Evolutionary conservation across 92 coral and sea anemone genomes (phyloP), one percentile per base, ranked within the genome.

Genomic region (Zoanthus sansibaricus): DNA sequence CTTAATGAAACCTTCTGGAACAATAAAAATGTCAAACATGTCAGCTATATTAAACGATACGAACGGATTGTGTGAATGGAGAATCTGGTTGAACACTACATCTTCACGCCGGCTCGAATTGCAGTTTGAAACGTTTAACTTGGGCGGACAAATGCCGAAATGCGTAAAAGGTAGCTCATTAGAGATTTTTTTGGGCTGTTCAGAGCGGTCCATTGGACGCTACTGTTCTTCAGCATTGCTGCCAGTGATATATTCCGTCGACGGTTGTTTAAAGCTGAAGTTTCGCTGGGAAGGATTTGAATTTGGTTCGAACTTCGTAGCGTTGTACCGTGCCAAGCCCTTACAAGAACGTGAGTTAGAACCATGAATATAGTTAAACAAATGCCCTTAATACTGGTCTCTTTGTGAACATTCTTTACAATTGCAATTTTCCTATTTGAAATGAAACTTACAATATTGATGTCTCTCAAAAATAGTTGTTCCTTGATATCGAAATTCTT

Each of bases 141-240:
- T 66, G 33, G 55, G 84, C 15, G 84, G 84, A 17, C 32, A 59
- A 68, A 79, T 79, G 84, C 84, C 84, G 58, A 44, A 17, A n/a
- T 79, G 84, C 84, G 64, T 68, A 3, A 48, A 61, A 42, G 84
- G 73, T 31, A 79, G 84, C 71, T 79, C 72, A 61, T 62, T 79
- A 56, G 84, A 79, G 64, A 79, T 79, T 48, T 62, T 79, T 62
- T 12, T 61, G n/a, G 84, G 84, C 1, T 79, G 84, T 37, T 79
- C 84, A 20, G 54, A 62, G 25, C 84, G 61, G 42, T 79, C 84
- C 32, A 62, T 79, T 79, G 84, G 84, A 14, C 84, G 55, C 56
- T 79, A 79, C 37, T 79, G 84, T 21, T 79, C 84, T 10, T 30
- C 71, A 6, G 56, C 72, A 9, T 33, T 79, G 5, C 72, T 79